Conservation (phyloP, 2,888 invertebrate species). For the Folsomia manolachei region DNA sequence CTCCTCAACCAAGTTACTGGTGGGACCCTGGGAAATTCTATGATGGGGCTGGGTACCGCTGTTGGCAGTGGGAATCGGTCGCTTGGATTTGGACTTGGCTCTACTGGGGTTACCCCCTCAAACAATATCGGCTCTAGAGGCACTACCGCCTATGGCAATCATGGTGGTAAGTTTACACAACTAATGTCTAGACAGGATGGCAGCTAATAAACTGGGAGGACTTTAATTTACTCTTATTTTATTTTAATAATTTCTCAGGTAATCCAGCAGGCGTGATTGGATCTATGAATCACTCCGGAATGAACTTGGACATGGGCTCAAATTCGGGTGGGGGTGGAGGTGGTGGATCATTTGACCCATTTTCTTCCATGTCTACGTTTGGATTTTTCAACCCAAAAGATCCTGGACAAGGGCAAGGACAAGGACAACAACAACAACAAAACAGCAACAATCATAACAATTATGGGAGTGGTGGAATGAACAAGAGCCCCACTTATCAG, state of each 20-base stretch:
- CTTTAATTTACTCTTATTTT: not conserved
- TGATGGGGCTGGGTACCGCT: conserved; percentile 19
- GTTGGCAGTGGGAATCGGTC: conserved; percentile 51
- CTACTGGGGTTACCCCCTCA: not conserved
- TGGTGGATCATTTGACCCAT: conserved; percentile 43
- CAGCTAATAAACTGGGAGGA: not conserved
- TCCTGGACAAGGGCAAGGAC: conserved; percentile 29
- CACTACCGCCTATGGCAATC: not conserved
- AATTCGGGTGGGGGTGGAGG: not conserved
- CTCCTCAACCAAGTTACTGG: conserved; percentile 48
- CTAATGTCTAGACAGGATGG: too few relatives aligned
- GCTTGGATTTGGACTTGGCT: conserved; percentile 54
- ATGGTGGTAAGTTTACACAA: not conserved
- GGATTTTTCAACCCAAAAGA: conserved; percentile 50
- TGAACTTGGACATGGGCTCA: not conserved
- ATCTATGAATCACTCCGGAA: not conserved
- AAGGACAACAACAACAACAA: conserved; percentile 17
- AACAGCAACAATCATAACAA: not conserved
- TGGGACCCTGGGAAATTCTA: conserved; percentile 15
- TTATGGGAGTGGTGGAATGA: not conserved
- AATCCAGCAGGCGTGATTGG: not conserved
- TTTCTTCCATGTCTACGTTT: conserved; percentile 47
- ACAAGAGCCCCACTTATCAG: conserved; percentile 21
- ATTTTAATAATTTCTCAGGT: not conserved
- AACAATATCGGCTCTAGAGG: not conserved